These are phyloP conservation scores for Artibeus jamaicensis DNA, from an alignment of 2,797 vertebrate species.

Conservation along the genomic window DNA sequence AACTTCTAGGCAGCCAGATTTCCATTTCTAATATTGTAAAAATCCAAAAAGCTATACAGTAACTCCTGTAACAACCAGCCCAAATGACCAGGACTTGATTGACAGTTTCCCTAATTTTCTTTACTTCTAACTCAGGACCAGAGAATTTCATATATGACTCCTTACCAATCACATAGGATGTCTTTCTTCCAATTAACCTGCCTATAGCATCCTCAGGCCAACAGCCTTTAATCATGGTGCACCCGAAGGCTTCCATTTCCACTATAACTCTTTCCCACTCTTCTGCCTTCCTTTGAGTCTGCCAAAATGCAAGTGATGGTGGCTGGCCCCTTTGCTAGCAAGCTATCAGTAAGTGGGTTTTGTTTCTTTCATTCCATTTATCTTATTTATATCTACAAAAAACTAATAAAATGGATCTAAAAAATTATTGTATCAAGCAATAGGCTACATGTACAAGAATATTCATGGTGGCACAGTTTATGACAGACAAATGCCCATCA, in stretches of 20 bases:
- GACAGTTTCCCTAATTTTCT: neutral
- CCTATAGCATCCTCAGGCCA: no score
- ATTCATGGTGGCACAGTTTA: neutral
- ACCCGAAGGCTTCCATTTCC: neutral
- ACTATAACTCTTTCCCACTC: neutral
- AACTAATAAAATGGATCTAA: neutral
- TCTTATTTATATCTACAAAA: neutral
- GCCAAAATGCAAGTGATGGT: neutral
- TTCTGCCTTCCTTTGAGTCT: neutral
- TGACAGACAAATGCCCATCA: neutral
- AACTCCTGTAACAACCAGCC: neutral
- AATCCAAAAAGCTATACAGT: neutral
- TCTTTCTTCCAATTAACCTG: neutral
- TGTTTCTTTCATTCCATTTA: neutral
- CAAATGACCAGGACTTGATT: neutral
- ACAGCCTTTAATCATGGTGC: neutral
- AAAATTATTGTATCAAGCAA: neutral
- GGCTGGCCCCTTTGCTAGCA: neutral
- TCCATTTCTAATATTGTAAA: neutral
- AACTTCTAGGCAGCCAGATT: neutral
- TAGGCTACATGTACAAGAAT: neutral
- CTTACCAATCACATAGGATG: neutral
- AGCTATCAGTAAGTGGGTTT: neutral
- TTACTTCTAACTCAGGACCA: neutral
- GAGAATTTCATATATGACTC: neutral